Evolutionary conservation across 2,113 vertebrate species (phyloP), one percentile per base, ranked within the genome.

Genomic region (Promerops cafer): DNA sequence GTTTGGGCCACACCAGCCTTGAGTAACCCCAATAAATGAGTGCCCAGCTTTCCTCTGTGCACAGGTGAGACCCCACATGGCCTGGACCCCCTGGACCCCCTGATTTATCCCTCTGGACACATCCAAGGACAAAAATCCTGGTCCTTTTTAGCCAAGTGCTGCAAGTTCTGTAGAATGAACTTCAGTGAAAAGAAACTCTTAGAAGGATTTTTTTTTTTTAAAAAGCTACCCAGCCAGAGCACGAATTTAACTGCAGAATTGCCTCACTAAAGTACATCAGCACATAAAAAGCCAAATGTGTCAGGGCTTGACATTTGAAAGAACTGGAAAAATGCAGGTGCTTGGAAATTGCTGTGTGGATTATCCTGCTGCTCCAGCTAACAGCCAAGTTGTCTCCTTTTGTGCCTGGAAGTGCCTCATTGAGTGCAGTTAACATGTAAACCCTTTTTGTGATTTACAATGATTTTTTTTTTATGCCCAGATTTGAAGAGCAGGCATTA

Each of bases 231-330:
- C 90, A 63, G 17, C 64, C 47, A 60, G 83, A 89, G 57, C 37
- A 6, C 10, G 40, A 78, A 78, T 89, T 31, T 10, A 78, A 49
- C 52, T 49, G 64, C 90, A 78, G 74, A 95, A 95, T 75, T 92
- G 86, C 92, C 76, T 92, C 76, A 17, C 52, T 96, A 69, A 39
- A 61, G 68, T 89, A 59, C 79, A 80, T 86, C 86, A 92, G 52
- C 83, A 27, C 80, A 80, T 82, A 60, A 95, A 97, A 96, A 89
- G 24, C 65, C 85, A 49, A 92, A 88, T 42, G 72, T 28, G 59
- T 45, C 33, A 64, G 42, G 84, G 87, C 63, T 60, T 93, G 94
- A 74, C 94, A 90, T 92, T 89, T 90, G 56, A 83, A 90, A 74
- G 76, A 45, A 26, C 69, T 77, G 93, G 64, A 3, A 21, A 81